Evolutionary conservation across 2,888 invertebrate genomes (phyloP), one percentile per base, ranked within the genome.

Genomic region (Girardia tigrina): DNA sequence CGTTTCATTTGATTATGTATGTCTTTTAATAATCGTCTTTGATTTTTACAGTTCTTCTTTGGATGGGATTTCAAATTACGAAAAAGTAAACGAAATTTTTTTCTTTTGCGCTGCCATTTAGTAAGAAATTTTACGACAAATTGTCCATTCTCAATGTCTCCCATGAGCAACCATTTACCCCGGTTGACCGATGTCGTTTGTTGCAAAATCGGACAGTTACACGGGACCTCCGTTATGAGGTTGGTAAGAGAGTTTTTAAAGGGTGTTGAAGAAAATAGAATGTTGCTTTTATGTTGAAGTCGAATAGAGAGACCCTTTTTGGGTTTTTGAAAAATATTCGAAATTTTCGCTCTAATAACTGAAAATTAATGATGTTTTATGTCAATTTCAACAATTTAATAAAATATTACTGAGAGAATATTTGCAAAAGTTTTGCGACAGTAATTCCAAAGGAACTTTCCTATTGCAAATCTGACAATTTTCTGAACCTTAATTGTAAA

Each of bases 301-400:
- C 56, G 56, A 56, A 56, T 56, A 12, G 56, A 56, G n/a, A 56
- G n/a, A 4, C 20, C 56, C 4, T 23, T 23, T 56, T 56, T 56
- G n/a, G 56, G 56, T n/a, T 56, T 56, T 56, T 56, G 56, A n/a
- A 56, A 56, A 8, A 56, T 56, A 23, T 56, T 56, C n/a, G 56
- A n/a, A 8, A 56, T 56, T 56, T 56, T 56, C 6, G 56, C 56
- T 16, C n/a, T 56, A 23, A 56, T 56, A 12, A 56, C 56, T 56
- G 23, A 56, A 56, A 23, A 2, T 6, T 56, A 20, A 56, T 8
- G 23, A 56, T n/a, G 4, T 56, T 12, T 4, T 20, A 36, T 36
- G 36, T 36, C 4, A 56, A 56, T 20, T 56, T 16, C n/a, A 56
- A 20, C 23, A 56, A 20, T 56, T 56, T 20, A 56, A 6, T 4